These are phyloP conservation scores for Harlomillsia oculata DNA, from an alignment of 1,140 invertebrate genomes.

Conservation along the genomic window DNA sequence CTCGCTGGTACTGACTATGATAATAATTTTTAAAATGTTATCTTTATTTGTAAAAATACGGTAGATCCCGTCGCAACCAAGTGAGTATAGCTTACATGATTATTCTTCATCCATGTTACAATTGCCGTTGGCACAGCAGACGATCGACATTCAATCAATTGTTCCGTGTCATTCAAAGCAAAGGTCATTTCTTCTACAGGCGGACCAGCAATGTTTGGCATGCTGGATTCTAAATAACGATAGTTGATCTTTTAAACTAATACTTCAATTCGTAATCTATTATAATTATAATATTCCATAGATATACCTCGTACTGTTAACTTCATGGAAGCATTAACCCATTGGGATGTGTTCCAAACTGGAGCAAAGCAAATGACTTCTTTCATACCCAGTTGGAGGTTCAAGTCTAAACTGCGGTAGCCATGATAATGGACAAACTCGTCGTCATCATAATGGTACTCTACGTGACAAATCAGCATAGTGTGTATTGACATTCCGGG, in stretches of 20 bases:
- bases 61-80: not conserved
- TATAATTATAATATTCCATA: not conserved
- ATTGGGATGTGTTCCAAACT: constrained; percentile 21
- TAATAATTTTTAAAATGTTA: not conserved
- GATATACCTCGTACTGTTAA: constrained; percentile 11
- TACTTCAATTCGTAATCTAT: not conserved
- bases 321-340: constrained; percentile 5
- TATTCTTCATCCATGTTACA: constrained; percentile 22
- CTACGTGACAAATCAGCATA: too few species aligned
- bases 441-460: too few species aligned
- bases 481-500: too few species aligned
- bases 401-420: not conserved
- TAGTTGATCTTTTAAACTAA: not conserved
- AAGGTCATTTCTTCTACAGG: not conserved
- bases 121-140: constrained; percentile 5
- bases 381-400: constrained; percentile 3
- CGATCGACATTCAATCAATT: constrained; percentile 9
- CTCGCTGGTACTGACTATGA: not conserved
- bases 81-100: not conserved
- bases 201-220: not conserved
- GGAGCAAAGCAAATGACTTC: constrained; percentile 24
- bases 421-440: not conserved
- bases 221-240: not conserved
- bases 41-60: not conserved
- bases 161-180: constrained; percentile 19